A percentile compares a stretch with the other conserved stretches of the same genome.
These are phyloP conservation scores for Calliphora vicina DNA, from an alignment of 1,140 invertebrate species.

Conservation along the genomic window DNA sequence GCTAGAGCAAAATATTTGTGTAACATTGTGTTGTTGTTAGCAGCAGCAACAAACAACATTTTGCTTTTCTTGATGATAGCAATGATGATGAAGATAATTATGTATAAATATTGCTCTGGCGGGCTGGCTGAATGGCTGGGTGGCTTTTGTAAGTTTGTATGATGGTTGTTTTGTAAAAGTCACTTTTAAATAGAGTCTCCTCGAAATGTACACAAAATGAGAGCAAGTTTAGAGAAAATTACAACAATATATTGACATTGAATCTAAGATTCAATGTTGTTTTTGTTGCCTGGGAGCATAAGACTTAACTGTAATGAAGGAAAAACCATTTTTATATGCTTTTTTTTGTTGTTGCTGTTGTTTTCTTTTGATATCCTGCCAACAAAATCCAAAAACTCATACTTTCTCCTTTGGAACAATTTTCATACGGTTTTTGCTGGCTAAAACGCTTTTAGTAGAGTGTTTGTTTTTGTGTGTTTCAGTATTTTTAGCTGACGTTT, in stretches of 20 bases:
- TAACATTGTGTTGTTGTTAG: not conserved
- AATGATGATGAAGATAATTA: not conserved
- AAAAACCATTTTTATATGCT: not conserved
- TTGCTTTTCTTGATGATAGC: not conserved
- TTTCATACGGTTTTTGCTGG: too few species aligned
- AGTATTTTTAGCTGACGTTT: not conserved
- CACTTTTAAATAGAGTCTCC: not conserved
- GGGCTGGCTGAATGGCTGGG: not conserved
- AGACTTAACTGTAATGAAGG: not conserved
- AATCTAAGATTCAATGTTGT: slow-evolving; percentile 31
- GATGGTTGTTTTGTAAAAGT: not conserved
- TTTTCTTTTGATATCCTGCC: not conserved
- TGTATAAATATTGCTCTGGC: not conserved
- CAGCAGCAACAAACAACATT: too few species aligned
- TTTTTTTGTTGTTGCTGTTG: not conserved
- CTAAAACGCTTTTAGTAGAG: too few species aligned
- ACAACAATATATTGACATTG: slow-evolving; percentile 28
- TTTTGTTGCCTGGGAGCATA: slow-evolving; percentile 24
- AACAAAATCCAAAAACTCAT: slow-evolving; percentile 15
- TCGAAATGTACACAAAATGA: not conserved
- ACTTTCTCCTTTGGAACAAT: slow-evolving; percentile 7
- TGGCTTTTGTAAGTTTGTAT: not conserved
- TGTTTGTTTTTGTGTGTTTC: not conserved
- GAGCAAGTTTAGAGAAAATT: slow-evolving; percentile 10
- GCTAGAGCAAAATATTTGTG: not conserved